phyloP scores from a whole-genome alignment of 1,140 invertebrate genomes.

The Pygmarrhopalites habei region DNA sequence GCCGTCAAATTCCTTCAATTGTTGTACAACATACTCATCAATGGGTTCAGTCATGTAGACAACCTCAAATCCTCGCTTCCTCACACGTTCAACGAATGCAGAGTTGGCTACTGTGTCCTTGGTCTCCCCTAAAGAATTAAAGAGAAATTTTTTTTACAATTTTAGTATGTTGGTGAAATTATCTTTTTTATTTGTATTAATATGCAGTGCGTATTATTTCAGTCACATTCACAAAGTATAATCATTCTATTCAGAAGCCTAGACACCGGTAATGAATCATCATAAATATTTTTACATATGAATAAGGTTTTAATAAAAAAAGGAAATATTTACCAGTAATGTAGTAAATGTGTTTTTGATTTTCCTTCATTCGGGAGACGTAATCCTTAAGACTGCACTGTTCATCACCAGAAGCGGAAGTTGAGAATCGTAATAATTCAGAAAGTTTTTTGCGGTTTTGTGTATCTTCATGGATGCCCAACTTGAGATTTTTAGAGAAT shows the following conservation, averaged over 20 bases:
- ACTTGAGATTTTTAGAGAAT: slow-evolving; percentile 94
- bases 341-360: slow-evolving; percentile 96
- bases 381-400: slow-evolving; percentile 89
- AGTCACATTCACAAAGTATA: too few relatives aligned
- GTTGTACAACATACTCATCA: slow-evolving; percentile 97
- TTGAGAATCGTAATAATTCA: slow-evolving; percentile 83
- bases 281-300: too few relatives aligned
- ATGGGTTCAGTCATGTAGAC: slow-evolving; percentile 99
- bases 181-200: too few relatives aligned
- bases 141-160: too few relatives aligned
- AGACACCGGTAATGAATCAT: too few relatives aligned
- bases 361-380: slow-evolving; percentile 94
- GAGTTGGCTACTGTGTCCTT: slow-evolving; percentile 93
- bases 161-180: too few relatives aligned
- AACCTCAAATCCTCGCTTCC: slow-evolving; percentile 95
- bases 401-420: slow-evolving; percentile 91
- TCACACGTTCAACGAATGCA: slow-evolving; percentile 93
- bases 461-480: slow-evolving; percentile 96
- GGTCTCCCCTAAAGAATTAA: slow-evolving; percentile 70
- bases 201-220: too few relatives aligned
- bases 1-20: slow-evolving; percentile 95
- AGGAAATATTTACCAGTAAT: slow-evolving; percentile 69
- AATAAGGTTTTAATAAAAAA: too few relatives aligned
- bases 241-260: too few relatives aligned
- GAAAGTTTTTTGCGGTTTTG: slow-evolving; percentile 89